Conservation (phyloP, 2,888 invertebrate genomes). For the Bhutanitis thaidina region DNA sequence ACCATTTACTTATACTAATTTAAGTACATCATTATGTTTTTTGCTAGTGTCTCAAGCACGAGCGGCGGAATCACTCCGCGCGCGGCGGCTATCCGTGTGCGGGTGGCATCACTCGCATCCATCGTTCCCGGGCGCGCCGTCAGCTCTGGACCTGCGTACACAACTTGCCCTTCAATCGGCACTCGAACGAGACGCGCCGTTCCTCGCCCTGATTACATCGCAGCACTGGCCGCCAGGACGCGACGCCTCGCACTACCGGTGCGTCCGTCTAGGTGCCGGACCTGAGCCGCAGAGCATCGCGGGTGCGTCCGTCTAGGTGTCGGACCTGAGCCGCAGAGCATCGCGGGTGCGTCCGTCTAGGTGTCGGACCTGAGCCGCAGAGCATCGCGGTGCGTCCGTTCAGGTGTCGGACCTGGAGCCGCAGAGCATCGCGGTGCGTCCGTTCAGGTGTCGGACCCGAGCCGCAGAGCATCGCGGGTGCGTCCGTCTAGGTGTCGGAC, state of each 20-base stretch:
- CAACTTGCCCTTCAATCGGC: slow-evolving; percentile 50
- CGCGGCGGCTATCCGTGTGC: slow-evolving; percentile 69
- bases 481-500: background rate
- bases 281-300: background rate
- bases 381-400: background rate
- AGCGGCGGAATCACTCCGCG: slow-evolving; percentile 79
- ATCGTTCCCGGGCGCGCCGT: slow-evolving; percentile 84
- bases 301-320: background rate
- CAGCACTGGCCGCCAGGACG: slow-evolving; percentile 80
- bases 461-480: background rate
- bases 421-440: background rate
- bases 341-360: background rate
- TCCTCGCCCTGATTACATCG: slow-evolving; percentile 83
- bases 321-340: background rate
- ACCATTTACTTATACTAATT: no score
- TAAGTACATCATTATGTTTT: no score
- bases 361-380: background rate
- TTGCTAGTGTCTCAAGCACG: slow-evolving; percentile 77
- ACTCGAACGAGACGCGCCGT: slow-evolving; percentile 82
- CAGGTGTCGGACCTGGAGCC: background rate
- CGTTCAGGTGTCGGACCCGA: background rate
- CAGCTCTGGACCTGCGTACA: slow-evolving; percentile 81
- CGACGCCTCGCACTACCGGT: slow-evolving; percentile 76
- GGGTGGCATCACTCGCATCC: slow-evolving; percentile 92
- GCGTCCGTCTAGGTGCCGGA: background rate